Base-by-base conservation (phyloP, 2,113 vertebrate species). In the Progne subis region DNA sequence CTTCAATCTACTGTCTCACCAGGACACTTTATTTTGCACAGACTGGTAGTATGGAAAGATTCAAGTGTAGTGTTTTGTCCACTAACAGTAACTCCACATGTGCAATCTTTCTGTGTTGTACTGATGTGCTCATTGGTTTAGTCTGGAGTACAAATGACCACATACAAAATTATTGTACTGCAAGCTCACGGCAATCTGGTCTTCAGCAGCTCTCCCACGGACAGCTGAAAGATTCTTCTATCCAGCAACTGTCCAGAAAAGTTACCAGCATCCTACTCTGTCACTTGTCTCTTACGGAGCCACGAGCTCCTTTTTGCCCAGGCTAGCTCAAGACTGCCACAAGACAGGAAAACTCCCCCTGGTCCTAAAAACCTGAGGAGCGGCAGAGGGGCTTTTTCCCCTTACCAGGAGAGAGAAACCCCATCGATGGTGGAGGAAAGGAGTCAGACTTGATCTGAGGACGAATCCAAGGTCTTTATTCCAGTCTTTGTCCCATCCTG, bases 91-190 rank as follows among this genome's bases (percentile, higher is more conserved):
- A 29, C 32, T 80, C 18, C 25, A 23, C 12, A 6, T 5, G 26
- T 52, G 23, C 5, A 32, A 17, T 28, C 28, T 61, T 79, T 37
- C 52, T 61, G 10, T 23, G 41, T 19, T 75, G 29, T 6, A 18
- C 34, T 37, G 41, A 12, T n/a, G 28, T 13, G 31, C 8, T 41
- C 43, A 25, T 14, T 25, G 44, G 4, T 53, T 47, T 76, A 31
- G 24, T 34, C 18, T 49, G 24, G n/a, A 44, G 20, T 44, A 80
- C 0, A 0, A 83, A 53, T 2, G 0, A 2, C 14, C 43, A 18
- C 52, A 34, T 0, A 49, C 47, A 29, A 86, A 83, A 61, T 2
- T 7, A 26, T 43, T 75, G 18, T 61, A 47, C 31, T 44, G 18
- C 28, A 71, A 61, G 53, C 23, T 47, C 47, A 28, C 14, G 16